Conservation (phyloP, 37 sponge, comb jelly and placozoan species). For the Axinella damicornis region DNA sequence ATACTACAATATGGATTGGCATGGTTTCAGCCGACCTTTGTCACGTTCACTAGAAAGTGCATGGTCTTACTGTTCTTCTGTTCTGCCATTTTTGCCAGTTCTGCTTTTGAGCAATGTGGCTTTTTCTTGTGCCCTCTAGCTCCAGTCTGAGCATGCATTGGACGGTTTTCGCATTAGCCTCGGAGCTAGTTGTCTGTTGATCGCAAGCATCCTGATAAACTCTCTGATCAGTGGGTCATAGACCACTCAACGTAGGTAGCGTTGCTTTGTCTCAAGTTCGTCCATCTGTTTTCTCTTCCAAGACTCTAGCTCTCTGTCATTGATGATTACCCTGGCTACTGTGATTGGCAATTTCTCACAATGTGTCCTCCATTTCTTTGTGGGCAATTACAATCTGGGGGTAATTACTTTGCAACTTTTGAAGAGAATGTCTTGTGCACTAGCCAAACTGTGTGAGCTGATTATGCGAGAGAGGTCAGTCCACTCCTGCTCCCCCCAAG, state of each 20-base stretch:
- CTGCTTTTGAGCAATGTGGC: neutral
- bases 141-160: neutral
- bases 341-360: constrained; percentile 28
- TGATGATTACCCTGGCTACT: constrained; percentile 25
- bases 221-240: constrained; percentile 75
- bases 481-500: constrained; percentile 83
- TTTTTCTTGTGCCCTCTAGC: neutral
- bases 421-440: constrained; percentile 80
- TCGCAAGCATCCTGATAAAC: constrained; percentile 70
- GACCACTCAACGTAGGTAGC: constrained; percentile 68
- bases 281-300: constrained; percentile 45
- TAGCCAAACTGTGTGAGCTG: constrained; percentile 66
- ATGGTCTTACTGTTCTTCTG: constrained; percentile 18
- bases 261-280: constrained; percentile 63
- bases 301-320: constrained; percentile 23
- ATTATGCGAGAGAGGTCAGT: constrained; percentile 83
- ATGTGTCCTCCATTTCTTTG: neutral
- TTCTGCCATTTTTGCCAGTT: neutral
- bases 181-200: constrained; percentile 54
- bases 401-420: constrained; percentile 30
- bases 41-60: constrained; percentile 29
- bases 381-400: neutral
- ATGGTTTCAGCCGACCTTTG: constrained; percentile 3
- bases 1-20: too few species aligned
- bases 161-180: constrained; percentile 11